These are phyloP conservation scores for Saxidomus purpurata DNA, from an alignment of 1,140 invertebrate species.

Conservation along the genomic window DNA sequence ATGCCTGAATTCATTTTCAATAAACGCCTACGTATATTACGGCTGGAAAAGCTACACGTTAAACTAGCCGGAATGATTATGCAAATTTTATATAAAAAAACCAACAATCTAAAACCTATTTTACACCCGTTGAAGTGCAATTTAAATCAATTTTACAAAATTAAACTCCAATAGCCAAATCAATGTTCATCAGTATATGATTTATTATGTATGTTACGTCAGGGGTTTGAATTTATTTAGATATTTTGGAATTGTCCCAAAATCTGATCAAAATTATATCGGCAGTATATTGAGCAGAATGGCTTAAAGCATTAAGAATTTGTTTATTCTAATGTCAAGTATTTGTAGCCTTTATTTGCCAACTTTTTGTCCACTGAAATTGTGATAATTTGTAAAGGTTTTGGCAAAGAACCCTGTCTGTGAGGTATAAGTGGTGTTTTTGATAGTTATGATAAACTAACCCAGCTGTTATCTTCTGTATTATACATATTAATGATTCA, in stretches of 20 bases:
- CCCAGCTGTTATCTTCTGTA: no score
- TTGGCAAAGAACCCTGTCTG: slow-evolving; percentile 13
- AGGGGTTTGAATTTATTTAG: slow-evolving; percentile 3
- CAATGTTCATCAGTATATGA: slow-evolving; percentile 7
- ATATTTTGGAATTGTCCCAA: slow-evolving; percentile 11
- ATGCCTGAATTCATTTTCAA: no score
- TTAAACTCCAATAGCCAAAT: not conserved
- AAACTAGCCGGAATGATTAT: not conserved
- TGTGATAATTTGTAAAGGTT: slow-evolving; percentile 34
- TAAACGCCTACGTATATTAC: no score
- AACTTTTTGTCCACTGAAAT: not conserved
- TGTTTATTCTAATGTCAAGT: not conserved
- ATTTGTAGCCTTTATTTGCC: not conserved
- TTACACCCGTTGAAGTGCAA: not conserved
- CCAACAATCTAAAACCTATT: not conserved
- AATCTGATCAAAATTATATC: slow-evolving; percentile 7
- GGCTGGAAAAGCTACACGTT: no score
- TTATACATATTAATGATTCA: no score
- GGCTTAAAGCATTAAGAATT: not conserved
- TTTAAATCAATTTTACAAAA: not conserved
- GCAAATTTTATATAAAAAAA: not conserved
- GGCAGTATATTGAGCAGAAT: not conserved
- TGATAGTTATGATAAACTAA: not conserved
- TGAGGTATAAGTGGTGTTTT: not conserved
- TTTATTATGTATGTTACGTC: slow-evolving; percentile 11